Percentiles rank a stretch among this genome's conserved stretches.
phyloP scores from a whole-genome alignment of 2,888 invertebrate genomes.

The Eilema griseolum region DNA sequence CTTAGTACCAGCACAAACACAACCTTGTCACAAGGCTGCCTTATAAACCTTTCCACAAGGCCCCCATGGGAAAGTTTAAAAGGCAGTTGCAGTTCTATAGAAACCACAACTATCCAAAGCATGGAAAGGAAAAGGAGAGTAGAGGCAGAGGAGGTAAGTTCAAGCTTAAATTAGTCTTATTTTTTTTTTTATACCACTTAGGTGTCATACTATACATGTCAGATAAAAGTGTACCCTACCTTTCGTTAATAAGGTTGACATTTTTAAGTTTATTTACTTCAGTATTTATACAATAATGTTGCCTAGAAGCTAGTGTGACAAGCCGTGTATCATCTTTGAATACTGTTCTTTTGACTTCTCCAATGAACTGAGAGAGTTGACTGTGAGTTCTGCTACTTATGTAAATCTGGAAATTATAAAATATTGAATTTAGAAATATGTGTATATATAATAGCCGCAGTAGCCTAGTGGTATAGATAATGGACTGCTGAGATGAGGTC shows the following conservation, averaged over 20 bases:
- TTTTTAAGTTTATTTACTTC: slow-evolving; percentile 91
- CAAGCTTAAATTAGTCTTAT: too few relatives aligned
- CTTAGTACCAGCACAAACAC: not conserved
- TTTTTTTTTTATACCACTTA: too few relatives aligned
- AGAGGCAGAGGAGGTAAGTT: too few relatives aligned
- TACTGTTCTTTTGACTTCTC: slow-evolving; percentile 94
- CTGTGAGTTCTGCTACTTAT: slow-evolving; percentile 99
- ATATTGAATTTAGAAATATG: not conserved
- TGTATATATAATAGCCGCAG: not conserved
- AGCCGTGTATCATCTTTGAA: slow-evolving; percentile 91
- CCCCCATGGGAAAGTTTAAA: too few relatives aligned
- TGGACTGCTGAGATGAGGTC: too few relatives aligned
- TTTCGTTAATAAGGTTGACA: slow-evolving; percentile 95
- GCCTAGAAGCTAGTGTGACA: slow-evolving; percentile 95
- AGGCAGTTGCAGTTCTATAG: too few relatives aligned
- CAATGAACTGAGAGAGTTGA: slow-evolving; percentile 97
- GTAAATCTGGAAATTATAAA: slow-evolving; percentile 89
- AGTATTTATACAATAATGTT: slow-evolving; percentile 96
- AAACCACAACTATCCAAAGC: too few relatives aligned
- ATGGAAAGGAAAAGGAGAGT: too few relatives aligned
- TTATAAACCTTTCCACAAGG: too few relatives aligned
- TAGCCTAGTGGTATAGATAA: too few relatives aligned
- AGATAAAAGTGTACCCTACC: slow-evolving; percentile 68
- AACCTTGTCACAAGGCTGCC: too few relatives aligned
- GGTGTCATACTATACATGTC: not conserved